phyloP scores from a whole-genome alignment of 2,113 vertebrate species.

The Irena cyanogastra region DNA sequence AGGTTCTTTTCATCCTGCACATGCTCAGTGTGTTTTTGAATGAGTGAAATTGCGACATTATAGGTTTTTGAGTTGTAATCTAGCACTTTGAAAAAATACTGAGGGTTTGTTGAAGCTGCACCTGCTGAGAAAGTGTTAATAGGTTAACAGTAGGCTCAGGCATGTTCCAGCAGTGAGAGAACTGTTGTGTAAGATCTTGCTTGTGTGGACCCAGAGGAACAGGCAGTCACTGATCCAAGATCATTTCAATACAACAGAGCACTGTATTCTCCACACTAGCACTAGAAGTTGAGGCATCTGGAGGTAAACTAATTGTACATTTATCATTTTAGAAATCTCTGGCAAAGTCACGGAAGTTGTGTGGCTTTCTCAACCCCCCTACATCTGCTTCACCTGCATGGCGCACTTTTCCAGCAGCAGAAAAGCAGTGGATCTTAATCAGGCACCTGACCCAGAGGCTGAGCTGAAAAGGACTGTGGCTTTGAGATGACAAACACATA shows the following conservation, averaged over 20 bases:
- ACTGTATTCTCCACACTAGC: not conserved
- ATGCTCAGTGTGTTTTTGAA: not conserved
- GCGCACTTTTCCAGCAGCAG: not conserved
- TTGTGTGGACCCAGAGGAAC: not conserved
- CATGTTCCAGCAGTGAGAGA: not conserved
- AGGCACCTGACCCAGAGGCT: not conserved
- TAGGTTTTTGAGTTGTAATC: not conserved
- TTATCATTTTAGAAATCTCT: not conserved
- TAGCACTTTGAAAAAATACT: slow-evolving; percentile 56
- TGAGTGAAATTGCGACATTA: slow-evolving; percentile 66
- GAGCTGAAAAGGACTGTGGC: not conserved
- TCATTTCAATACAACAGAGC: not conserved
- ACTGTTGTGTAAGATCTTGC: not conserved
- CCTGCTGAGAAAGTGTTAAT: slow-evolving; percentile 25
- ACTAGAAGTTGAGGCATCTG: not conserved
- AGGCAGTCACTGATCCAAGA: not conserved
- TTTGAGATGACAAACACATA: not conserved
- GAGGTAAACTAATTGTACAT: not conserved
- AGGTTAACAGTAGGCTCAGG: not conserved
- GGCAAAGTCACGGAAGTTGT: not conserved
- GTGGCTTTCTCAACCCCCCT: not conserved
- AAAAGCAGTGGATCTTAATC: not conserved
- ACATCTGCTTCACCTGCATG: not conserved
- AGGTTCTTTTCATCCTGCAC: not conserved
- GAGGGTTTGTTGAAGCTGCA: not conserved